Conservation (phyloP, 2,888 invertebrate species). For the Alloplasta piceator region DNA sequence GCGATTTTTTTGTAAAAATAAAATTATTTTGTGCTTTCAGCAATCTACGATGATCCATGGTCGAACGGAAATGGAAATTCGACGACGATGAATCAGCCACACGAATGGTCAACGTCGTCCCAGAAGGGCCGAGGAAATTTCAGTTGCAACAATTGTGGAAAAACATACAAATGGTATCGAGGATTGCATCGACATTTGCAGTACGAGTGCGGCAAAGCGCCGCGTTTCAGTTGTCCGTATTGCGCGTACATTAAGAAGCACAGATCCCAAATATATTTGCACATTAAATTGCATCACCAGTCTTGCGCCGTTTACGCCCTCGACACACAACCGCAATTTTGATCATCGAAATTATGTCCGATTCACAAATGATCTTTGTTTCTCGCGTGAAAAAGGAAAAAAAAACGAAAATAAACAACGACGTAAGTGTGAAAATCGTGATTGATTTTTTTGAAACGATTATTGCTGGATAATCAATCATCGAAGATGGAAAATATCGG, state of each 20-base stretch:
- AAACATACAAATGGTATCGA: constrained; percentile 76
- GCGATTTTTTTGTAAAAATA: not conserved
- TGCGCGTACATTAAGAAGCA: constrained; percentile 70
- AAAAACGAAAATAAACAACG: not conserved
- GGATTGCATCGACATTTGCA: constrained; percentile 72
- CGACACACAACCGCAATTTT: constrained; percentile 63
- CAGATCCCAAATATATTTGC: constrained; percentile 75
- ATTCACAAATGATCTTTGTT: not conserved
- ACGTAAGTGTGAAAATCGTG: not conserved
- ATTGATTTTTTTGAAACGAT: not conserved
- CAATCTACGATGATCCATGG: constrained; percentile 31
- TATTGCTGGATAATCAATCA: too few species aligned
- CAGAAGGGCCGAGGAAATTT: constrained; percentile 31
- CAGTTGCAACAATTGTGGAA: constrained; percentile 74
- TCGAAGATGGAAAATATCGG: too few species aligned
- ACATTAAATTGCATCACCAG: constrained; percentile 74
- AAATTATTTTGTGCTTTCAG: constrained; percentile 58
- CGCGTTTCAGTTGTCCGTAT: constrained; percentile 71
- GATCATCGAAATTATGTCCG: not conserved
- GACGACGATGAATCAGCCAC: not conserved
- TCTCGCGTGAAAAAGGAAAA: not conserved
- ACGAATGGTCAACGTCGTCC: constrained; percentile 13
- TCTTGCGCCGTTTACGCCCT: constrained; percentile 71
- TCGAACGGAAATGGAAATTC: not conserved
- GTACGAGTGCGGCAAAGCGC: constrained; percentile 77